Evolutionary conservation across 2,797 vertebrate genomes (phyloP).

Genomic region (Siniperca obscura): DNA sequence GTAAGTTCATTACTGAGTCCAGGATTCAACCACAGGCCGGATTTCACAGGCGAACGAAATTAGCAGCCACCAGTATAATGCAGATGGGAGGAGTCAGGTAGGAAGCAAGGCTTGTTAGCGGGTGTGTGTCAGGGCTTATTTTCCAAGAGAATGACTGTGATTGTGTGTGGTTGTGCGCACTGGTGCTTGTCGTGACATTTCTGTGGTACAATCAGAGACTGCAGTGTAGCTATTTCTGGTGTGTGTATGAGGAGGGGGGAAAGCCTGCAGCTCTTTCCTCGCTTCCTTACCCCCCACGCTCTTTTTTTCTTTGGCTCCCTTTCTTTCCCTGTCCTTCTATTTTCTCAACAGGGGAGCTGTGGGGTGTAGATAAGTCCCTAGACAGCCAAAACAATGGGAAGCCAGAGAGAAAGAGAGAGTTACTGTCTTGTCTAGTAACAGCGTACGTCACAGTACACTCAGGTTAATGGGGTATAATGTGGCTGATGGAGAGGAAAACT

Average conservation of each 20-base stretch:
- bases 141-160: conserved; percentile 52
- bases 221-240: conserved; percentile 75
- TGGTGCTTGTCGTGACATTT: conserved; percentile 54
- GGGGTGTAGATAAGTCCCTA: conserved; percentile 76
- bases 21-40: conserved; percentile 44
- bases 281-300: conserved; percentile 28
- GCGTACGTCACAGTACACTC: conserved; percentile 49
- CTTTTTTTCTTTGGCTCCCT: conserved; percentile 35
- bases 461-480: conserved; percentile 69
- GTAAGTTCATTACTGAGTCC: conserved; percentile 62
- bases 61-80: conserved; percentile 30
- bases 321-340: conserved; percentile 47
- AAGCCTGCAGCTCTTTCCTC: conserved; percentile 65
- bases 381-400: conserved; percentile 61
- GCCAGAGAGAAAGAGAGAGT: conserved; percentile 30
- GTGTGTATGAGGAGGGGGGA: conserved; percentile 23
- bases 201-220: conserved; percentile 56
- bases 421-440: conserved; percentile 52
- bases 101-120: conserved; percentile 63
- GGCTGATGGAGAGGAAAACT: conserved; percentile 50
- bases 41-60: conserved; percentile 55
- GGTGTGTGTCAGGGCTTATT: conserved; percentile 56
- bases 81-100: conserved; percentile 31
- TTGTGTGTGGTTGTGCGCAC: conserved; percentile 48
- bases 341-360: conserved; percentile 66